Conservation (phyloP, 2,113 vertebrate genomes). For the Scolopax mira region DNA sequence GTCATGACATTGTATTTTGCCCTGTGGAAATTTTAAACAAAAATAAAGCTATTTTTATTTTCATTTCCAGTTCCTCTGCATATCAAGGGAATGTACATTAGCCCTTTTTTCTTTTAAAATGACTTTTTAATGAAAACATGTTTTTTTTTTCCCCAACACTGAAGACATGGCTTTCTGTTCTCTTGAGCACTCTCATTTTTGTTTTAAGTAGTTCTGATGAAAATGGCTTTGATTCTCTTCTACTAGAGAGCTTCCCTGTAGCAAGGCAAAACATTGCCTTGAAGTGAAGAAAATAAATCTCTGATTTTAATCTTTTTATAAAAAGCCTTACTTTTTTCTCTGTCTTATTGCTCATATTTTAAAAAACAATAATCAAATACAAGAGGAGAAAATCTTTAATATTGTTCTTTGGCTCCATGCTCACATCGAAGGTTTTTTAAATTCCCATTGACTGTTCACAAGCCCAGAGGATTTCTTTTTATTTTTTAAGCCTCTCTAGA, state of each 20-base stretch:
- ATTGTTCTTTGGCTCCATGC: not conserved
- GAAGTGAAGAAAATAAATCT: not conserved
- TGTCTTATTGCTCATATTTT: not conserved
- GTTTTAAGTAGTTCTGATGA: not conserved
- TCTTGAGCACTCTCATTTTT: not conserved
- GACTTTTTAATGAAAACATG: not conserved
- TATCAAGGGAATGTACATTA: not conserved
- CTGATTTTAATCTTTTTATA: not conserved
- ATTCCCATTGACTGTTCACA: constrained; percentile 29
- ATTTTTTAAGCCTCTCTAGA: constrained; percentile 49
- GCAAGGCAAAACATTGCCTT: not conserved
- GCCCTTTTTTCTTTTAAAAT: not conserved
- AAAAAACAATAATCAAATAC: not conserved
- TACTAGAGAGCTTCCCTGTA: not conserved
- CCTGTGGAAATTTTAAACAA: not conserved
- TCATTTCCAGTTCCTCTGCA: constrained; percentile 1
- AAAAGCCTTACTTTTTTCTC: not conserved
- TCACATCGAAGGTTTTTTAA: not conserved
- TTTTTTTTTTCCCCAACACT: not conserved
- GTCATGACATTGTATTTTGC: not conserved
- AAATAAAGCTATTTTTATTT: constrained; percentile 40
- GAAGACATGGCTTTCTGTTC: not conserved
- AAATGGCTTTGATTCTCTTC: not conserved
- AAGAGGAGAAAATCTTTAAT: not conserved
- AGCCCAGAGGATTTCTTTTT: constrained; percentile 43